Evolutionary conservation across 2,888 invertebrate genomes (phyloP).

Genomic region (Pristionchus japonicus): DNA sequence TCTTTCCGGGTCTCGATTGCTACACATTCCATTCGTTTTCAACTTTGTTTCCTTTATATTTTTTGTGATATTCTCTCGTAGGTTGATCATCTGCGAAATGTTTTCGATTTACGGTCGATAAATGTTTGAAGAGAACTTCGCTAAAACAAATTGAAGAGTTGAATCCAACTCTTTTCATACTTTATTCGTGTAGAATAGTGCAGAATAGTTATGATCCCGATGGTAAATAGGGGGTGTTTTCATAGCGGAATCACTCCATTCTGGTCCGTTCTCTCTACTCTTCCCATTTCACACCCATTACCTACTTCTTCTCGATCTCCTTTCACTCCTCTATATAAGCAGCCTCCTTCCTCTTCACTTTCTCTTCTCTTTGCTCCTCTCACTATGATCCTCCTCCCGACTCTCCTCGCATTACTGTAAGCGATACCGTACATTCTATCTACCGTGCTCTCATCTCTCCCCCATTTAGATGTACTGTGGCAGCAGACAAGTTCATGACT

Average conservation of each 20-base stretch:
- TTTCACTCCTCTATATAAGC: slow-evolving; percentile 43
- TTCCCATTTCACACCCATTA: slow-evolving; percentile 21
- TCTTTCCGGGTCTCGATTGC: neutral
- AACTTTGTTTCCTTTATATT: neutral
- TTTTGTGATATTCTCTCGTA: neutral
- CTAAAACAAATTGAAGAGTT: neutral
- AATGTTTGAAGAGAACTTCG: neutral
- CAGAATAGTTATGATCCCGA: neutral
- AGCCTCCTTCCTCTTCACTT: neutral
- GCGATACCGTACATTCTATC: neutral
- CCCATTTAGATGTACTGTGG: neutral
- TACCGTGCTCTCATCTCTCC: neutral
- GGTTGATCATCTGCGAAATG: no score
- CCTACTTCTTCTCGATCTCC: slow-evolving; percentile 15
- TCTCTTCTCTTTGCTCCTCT: slow-evolving; percentile 2
- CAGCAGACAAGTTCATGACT: slow-evolving; percentile 30
- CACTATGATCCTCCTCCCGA: neutral
- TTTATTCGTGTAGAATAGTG: neutral
- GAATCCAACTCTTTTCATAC: neutral
- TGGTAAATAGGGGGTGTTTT: neutral
- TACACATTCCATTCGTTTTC: neutral
- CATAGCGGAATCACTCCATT: neutral
- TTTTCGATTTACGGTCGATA: neutral
- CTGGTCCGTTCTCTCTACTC: neutral
- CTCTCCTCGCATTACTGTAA: slow-evolving; percentile 25